Base-by-base conservation (phyloP, 2,113 vertebrate species). In the Tonatia bakeri region DNA sequence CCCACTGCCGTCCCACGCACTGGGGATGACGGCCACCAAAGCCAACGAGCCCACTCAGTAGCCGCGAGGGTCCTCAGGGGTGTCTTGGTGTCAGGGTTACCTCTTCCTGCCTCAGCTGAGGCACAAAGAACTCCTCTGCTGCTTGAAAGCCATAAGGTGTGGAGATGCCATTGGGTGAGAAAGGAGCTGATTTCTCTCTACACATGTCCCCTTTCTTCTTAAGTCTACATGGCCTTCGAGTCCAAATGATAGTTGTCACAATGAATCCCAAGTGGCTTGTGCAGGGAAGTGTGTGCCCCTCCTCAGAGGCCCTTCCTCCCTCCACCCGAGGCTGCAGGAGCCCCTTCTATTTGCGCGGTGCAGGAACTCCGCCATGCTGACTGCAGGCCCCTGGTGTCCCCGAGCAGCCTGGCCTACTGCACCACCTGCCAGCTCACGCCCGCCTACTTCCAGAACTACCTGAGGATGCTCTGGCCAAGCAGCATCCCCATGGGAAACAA, bases 91-190 rank as follows among this genome's bases (percentile, higher is more conserved):
- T 36, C 5, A 79, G 1, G 45, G 79, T 56, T 90, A 38, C n/a
- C 33, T 50, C 43, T 50, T 0, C 24, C 73, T 77, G 22, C 17
- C 3, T 38, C 9, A 1, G 50, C 31, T 38, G 52, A 98, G 98
- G 13, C 98, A 98, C 22, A 97, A 47, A 54, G 97, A 98, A 73
- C 87, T 98, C 52, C 95, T 98, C 80, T 97, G 97, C 16, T 98
- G 98, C 84, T 94, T 98, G 96, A 98, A 90, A 70, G 97, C 97
- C 97, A 97, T 98, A 83, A 97, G 96, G 50, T 98, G 98, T 70
- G 83, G 36, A 1, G 96, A 98, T 4, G 59, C 36, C 38, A 3
- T 17, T 20, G 91, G 97, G 98, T 98, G 79, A 97, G 80, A 54
- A 54, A 36, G 64, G 40, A 54, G 47, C 50, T 45, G 33, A 36